These are phyloP conservation scores for Hydropsyche betteni DNA, from an alignment of 2,888 invertebrate genomes.

Conservation along the genomic window DNA sequence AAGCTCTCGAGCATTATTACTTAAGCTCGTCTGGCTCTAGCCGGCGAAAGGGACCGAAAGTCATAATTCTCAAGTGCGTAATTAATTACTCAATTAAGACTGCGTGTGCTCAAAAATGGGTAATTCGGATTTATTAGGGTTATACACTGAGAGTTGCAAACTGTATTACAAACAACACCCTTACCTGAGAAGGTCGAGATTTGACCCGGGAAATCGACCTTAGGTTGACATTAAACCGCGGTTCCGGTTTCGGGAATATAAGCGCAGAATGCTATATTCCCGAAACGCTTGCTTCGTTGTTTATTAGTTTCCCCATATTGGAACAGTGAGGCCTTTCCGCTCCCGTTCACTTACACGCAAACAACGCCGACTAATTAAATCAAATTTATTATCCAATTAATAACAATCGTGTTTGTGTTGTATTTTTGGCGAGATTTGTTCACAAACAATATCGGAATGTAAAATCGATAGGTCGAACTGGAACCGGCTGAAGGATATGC, in stretches of 20 bases:
- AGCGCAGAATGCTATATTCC: not conserved
- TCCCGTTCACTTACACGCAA: too few species aligned
- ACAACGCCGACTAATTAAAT: too few species aligned
- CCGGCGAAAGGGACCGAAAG: not conserved
- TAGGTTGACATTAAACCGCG: slow-evolving; percentile 22
- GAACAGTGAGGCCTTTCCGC: too few species aligned
- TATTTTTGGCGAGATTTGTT: too few species aligned
- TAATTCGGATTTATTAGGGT: slow-evolving; percentile 32
- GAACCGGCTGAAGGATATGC: too few species aligned
- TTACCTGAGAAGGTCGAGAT: slow-evolving; percentile 22
- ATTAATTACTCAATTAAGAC: slow-evolving; percentile 29
- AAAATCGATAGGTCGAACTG: too few species aligned
- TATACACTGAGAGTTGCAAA: slow-evolving; percentile 7
- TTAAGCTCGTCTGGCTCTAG: slow-evolving; percentile 5
- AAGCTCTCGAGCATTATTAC: slow-evolving; percentile 25
- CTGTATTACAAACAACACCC: not conserved
- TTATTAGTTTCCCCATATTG: slow-evolving; percentile 10
- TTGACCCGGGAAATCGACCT: slow-evolving; percentile 18
- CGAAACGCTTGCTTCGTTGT: not conserved
- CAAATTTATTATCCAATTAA: too few species aligned
- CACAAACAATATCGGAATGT: too few species aligned
- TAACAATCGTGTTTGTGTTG: too few species aligned
- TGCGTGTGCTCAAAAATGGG: slow-evolving; percentile 21
- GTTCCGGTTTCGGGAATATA: slow-evolving; percentile 20
- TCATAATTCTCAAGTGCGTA: slow-evolving; percentile 32